Evolutionary conservation across 2,888 invertebrate genomes (phyloP).

Genomic region (Sinelater perroti): DNA sequence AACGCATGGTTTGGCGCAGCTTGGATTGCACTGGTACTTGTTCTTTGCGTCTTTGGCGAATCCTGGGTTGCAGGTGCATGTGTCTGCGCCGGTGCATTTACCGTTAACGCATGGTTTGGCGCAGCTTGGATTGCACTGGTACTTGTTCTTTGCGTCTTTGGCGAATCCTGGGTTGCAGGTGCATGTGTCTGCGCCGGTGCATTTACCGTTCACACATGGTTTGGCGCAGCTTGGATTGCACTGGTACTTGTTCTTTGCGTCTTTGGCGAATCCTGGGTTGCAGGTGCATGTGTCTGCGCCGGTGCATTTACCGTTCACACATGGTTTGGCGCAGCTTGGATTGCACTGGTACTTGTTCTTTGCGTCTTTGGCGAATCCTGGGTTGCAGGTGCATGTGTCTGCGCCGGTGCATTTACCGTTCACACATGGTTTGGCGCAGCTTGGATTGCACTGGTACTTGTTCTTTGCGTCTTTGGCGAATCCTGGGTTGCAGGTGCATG

Average conservation of each 20-base stretch:
- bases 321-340: slow-evolving; percentile 42
- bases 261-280: slow-evolving; percentile 40
- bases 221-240: slow-evolving; percentile 57
- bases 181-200: slow-evolving; percentile 38
- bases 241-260: slow-evolving; percentile 31
- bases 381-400: slow-evolving; percentile 53
- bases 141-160: slow-evolving; percentile 31
- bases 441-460: slow-evolving; percentile 35
- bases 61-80: slow-evolving; percentile 53
- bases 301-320: slow-evolving; percentile 51
- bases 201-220: slow-evolving; percentile 54
- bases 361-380: slow-evolving; percentile 45
- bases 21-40: slow-evolving; percentile 45
- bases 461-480: slow-evolving; percentile 59
- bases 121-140: slow-evolving; percentile 52
- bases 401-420: slow-evolving; percentile 50
- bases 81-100: slow-evolving; percentile 50
- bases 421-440: slow-evolving; percentile 22
- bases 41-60: slow-evolving; percentile 35
- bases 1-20: slow-evolving; percentile 49
- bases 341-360: slow-evolving; percentile 25
- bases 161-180: slow-evolving; percentile 44
- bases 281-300: slow-evolving; percentile 42
- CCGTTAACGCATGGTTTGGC: slow-evolving; percentile 50
- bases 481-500: slow-evolving; percentile 59